These are phyloP conservation scores for Lasiommata megera DNA, from an alignment of 2,888 invertebrate species.

Conservation along the genomic window DNA sequence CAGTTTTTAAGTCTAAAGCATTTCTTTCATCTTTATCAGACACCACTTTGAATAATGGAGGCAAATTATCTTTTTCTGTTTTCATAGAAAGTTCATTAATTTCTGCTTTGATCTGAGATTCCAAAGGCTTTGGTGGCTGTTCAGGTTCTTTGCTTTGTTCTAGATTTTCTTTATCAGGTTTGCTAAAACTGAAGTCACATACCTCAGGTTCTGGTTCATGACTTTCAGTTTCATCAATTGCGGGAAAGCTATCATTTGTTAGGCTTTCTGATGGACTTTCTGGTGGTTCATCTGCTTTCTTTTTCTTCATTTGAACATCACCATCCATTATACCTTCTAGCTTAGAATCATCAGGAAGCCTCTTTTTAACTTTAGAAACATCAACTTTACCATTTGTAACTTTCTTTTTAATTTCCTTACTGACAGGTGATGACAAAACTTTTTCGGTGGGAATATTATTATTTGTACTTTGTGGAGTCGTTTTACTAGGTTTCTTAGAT, in stretches of 20 bases:
- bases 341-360: constrained; percentile 79
- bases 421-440: constrained; percentile 62
- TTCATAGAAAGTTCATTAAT: constrained; percentile 56
- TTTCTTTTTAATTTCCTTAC: constrained; percentile 71
- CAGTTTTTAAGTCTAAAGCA: constrained; percentile 69
- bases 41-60: constrained; percentile 54
- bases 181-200: constrained; percentile 75
- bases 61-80: constrained; percentile 63
- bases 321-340: constrained; percentile 81
- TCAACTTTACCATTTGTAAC: constrained; percentile 74
- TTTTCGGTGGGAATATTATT: constrained; percentile 63
- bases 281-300: constrained; percentile 75
- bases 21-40: constrained; percentile 66
- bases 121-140: constrained; percentile 56
- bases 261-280: constrained; percentile 92
- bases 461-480: constrained; percentile 65
- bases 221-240: constrained; percentile 85
- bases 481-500: constrained; percentile 60
- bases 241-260: constrained; percentile 92
- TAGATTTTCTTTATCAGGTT: constrained; percentile 64
- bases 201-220: constrained; percentile 73
- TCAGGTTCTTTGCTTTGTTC: constrained; percentile 66
- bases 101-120: constrained; percentile 60
- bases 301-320: constrained; percentile 82
- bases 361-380: constrained; percentile 81